Percentiles rank a stretch among this genome's conserved stretches.
Conservation (phyloP, 2,113 vertebrate genomes). For the Sphyrna mokarran region DNA sequence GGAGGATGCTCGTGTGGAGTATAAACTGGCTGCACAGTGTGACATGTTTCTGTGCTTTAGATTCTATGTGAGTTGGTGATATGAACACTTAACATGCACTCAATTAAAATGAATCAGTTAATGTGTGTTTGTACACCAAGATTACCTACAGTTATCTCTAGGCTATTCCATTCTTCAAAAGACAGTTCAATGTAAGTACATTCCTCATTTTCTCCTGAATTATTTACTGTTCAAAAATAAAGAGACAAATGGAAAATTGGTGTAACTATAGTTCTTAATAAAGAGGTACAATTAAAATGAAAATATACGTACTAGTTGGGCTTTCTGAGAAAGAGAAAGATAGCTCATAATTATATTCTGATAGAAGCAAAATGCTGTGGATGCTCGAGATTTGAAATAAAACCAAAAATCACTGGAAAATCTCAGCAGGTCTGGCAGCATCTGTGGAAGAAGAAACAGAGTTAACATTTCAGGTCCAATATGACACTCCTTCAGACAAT, state of each 20-base stretch:
- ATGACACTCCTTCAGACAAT: no score
- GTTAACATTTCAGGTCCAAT: no score
- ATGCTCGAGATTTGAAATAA: no score
- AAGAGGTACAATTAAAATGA: neutral
- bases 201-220: neutral
- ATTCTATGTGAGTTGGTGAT: neutral
- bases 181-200: neutral
- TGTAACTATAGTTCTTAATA: no score
- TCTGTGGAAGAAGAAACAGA: no score
- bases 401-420: no score
- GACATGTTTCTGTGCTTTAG: neutral
- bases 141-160: neutral
- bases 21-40: neutral
- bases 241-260: neutral
- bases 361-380: no score
- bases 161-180: neutral
- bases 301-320: neutral
- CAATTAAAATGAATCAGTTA: conserved; percentile 10
- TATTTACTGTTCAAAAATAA: neutral
- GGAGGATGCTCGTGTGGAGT: neutral
- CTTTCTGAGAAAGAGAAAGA: neutral
- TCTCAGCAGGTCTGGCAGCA: no score
- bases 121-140: neutral
- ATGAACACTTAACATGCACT: neutral
- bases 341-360: no score